Base-by-base conservation (phyloP, 2,797 vertebrate genomes). In the Aldrovandia affinis region DNA sequence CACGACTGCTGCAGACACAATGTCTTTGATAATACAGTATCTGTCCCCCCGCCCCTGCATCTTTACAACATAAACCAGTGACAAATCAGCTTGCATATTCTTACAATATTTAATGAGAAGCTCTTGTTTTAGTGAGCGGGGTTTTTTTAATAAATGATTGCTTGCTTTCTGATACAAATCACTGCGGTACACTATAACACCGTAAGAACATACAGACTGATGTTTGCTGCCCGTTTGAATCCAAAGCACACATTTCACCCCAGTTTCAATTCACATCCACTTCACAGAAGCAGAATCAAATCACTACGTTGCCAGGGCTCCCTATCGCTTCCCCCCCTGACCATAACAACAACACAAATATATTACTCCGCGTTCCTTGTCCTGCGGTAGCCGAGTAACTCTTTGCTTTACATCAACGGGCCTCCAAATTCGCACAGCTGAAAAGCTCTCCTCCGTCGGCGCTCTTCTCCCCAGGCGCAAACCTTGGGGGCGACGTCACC, bases 191-290 rank as follows among this genome's bases (percentile, higher is more conserved):
- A 63, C 57, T 44, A 55, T 47, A 78, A 78, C 44, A 47, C 36
- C 15, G n/a, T 8, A 63, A 10, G 10, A 28, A 80, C 33, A 57
- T 59, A 52, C 20, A 25, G 25, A 59, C 54, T 25, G 18, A 30
- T 22, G 59, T 59, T 59, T 44, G 2, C 18, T 42, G 57, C 42
- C 20, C 44, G 47, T 55, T 44, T 81, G 68, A 84, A 80, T 54
- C 78, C 80, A 75, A 81, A 93, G 92, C 89, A 92, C 93, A 94
- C 91, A 94, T 91, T 89, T 89, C 85, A 89, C 90, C 88, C 88
- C 94, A 90, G 88, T 92, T 90, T 81, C 85, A 89, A 88, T 90
- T 91, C 88, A 87, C 91, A 93, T 90, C 87, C 92, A 91, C 89
- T 90, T 92, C 85, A 90, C 91, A 90, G 92, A 92, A 89, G 91